Evolutionary conservation across 2,888 invertebrate species (phyloP), one percentile per base, ranked within the genome.

Genomic region (Agrilus biguttatus): DNA sequence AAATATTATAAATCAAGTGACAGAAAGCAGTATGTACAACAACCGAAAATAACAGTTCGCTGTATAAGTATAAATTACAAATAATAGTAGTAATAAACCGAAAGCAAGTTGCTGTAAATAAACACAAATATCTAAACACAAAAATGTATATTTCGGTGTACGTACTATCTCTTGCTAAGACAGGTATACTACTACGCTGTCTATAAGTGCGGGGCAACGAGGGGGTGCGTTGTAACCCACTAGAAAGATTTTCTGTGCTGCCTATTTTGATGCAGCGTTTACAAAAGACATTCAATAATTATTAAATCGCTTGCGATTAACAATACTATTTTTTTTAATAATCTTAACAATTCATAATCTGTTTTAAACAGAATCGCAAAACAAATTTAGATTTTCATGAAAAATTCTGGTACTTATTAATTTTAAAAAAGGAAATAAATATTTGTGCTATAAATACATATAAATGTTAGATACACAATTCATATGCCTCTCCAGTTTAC

Each of bases 101-200:
- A 21, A 40, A 39, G 13, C 7, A 28, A 2, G 1, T n/a, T 14
- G 13, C n/a, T 39, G 14, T 28, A 39, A 13, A 39, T 39, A 42
- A 37, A 37, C n/a, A 32, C 38, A 42, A 35, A 33, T 14, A 33
- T 35, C 23, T 34, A 39, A 12, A 41, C 35, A 37, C 28, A 36
- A n/a, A 32, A 39, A 33, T 33, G 33, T 36, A 36, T 21, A 44
- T 21, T 34, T 40, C 35, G 42, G 44, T 43, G 44, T 57, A 63
- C 63, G 53, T 64, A 66, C 64, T 64, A 45, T 60, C 61, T 53
- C 51, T 58, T 47, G 60, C 57, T 44, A 73, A 67, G 54, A 76
- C 72, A 49, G 75, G 75, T 56, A 77, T 77, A 58, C 74, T 74
- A 62, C 71, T 71, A 52, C 74, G 72, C 60, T 74, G 75, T 51